Percentiles rank a stretch among this genome's conserved stretches.
Evolutionary conservation across 2,113 vertebrate species (phyloP).

Genomic region (Mustelus asterias): DNA sequence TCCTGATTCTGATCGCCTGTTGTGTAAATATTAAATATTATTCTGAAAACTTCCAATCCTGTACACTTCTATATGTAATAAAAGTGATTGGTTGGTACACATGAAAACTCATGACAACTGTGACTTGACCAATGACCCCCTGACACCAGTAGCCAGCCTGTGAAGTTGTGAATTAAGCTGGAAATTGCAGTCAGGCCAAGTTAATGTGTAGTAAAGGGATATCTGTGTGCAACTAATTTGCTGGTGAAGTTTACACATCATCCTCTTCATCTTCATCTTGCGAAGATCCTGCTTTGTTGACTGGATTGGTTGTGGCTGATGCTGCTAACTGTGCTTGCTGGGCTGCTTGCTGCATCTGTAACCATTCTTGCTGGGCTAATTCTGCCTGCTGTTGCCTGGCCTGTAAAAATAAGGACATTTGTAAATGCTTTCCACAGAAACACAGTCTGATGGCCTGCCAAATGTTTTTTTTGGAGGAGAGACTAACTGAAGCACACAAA

Average conservation of each 20-base stretch:
- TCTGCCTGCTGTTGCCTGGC: slow-evolving; percentile 98
- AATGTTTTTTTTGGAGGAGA: background rate
- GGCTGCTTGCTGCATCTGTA: slow-evolving; percentile 98
- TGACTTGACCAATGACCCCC: slow-evolving; percentile 60
- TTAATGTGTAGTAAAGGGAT: slow-evolving; percentile 57
- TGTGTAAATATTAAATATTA: slow-evolving; percentile 18
- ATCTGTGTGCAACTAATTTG: slow-evolving; percentile 53
- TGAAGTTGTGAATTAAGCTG: slow-evolving; percentile 60
- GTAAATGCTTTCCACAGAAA: background rate
- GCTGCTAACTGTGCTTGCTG: slow-evolving; percentile 93
- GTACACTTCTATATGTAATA: background rate
- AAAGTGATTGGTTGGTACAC: slow-evolving; percentile 30
- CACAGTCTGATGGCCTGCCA: background rate
- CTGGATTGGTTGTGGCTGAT: slow-evolving; percentile 76
- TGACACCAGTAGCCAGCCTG: slow-evolving; percentile 64
- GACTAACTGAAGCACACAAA: background rate
- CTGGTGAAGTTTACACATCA: slow-evolving; percentile 78
- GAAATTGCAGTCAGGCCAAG: slow-evolving; percentile 61
- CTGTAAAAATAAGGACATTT: slow-evolving; percentile 52
- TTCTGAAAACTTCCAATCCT: slow-evolving; percentile 32
- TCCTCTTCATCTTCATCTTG: slow-evolving; percentile 98
- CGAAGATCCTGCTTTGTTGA: slow-evolving; percentile 88
- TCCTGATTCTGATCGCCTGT: background rate
- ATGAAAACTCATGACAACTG: slow-evolving; percentile 53
- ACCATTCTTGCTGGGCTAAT: slow-evolving; percentile 93